Evolutionary conservation across 2,797 vertebrate genomes (phyloP), one percentile per base, ranked within the genome.

Genomic region (Ispidina picta): DNA sequence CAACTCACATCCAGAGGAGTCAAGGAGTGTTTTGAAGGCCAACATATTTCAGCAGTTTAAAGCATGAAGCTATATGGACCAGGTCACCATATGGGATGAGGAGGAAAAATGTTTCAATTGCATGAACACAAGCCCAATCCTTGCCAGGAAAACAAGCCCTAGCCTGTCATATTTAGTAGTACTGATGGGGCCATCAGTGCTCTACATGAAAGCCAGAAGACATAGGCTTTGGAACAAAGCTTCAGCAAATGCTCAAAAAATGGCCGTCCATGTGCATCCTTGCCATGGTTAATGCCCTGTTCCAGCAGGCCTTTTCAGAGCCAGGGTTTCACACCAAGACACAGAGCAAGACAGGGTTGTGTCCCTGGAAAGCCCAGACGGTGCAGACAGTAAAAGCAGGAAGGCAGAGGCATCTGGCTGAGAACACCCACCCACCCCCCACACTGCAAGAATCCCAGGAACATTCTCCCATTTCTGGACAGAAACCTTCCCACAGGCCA

Each of bases 401-500:
- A 63, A 75, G 44, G 51, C 84, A 79, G 37, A 65, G 44, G 33
- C 19, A 75, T 51, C 4, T 8, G 10, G 48, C 60, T 31, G 39
- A 83, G 48, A 48, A 58, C 33, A 49, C 43, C 46, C 31, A 46
- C 29, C 41, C 66, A 0, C 15, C 10, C 18, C 73, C 18, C 69
- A 17, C 65, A 25, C 60, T 75, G 5, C 0, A 0, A 77, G 41
- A 86, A 82, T 44, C 48, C 26, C 0, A 0, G 44, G 80, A 91
- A 46, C 56, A 78, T 72, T 31, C 28, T 72, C 46, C 59, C 31
- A 58, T 13, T 64, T 35, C 55, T 52, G 55, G 55, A 21, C 28
- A 91, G 46, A 89, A 84, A 68, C 19, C 41, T 20, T 54, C 65
- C 51, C 68, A 60, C 48, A 2, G 3, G 41, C 5, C 29, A 76